These are phyloP conservation scores for Melanerpes formicivorus DNA, from an alignment of 2,113 vertebrate genomes.

Conservation along the genomic window DNA sequence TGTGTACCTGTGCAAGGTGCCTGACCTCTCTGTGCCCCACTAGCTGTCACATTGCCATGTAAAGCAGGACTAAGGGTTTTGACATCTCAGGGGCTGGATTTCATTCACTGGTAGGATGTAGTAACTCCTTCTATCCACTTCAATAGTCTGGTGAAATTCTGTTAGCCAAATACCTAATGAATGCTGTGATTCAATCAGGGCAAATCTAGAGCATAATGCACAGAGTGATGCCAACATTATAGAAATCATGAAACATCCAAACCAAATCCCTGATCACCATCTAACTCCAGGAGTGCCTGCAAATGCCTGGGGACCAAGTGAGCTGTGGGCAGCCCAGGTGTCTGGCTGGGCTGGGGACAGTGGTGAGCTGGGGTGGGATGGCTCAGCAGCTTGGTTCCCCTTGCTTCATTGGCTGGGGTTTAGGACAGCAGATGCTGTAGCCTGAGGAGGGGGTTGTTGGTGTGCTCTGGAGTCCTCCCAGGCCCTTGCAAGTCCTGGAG, in stretches of 20 bases:
- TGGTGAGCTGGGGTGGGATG: background rate
- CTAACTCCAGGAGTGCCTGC: background rate
- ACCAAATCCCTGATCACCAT: background rate
- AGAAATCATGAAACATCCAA: slow-evolving; percentile 45
- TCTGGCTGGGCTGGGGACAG: background rate
- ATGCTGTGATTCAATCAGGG: background rate
- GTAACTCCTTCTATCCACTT: background rate
- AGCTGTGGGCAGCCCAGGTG: background rate
- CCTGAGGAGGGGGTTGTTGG: background rate
- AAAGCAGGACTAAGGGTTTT: background rate
- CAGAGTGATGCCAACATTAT: background rate
- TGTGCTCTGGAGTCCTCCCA: background rate
- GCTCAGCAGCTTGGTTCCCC: background rate
- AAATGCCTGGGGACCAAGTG: background rate
- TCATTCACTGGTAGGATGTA: background rate
- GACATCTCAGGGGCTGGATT: background rate
- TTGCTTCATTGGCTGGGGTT: background rate
- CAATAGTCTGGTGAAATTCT: slow-evolving; percentile 36
- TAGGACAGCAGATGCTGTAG: background rate
- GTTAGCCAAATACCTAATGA: slow-evolving; percentile 42
- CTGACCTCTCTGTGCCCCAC: background rate
- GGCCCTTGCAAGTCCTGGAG: background rate
- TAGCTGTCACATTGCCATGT: background rate
- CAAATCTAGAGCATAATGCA: slow-evolving; percentile 7
- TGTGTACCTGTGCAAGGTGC: background rate